phyloP scores from a whole-genome alignment of 1,140 invertebrate genomes.

The Atta colombica region DNA sequence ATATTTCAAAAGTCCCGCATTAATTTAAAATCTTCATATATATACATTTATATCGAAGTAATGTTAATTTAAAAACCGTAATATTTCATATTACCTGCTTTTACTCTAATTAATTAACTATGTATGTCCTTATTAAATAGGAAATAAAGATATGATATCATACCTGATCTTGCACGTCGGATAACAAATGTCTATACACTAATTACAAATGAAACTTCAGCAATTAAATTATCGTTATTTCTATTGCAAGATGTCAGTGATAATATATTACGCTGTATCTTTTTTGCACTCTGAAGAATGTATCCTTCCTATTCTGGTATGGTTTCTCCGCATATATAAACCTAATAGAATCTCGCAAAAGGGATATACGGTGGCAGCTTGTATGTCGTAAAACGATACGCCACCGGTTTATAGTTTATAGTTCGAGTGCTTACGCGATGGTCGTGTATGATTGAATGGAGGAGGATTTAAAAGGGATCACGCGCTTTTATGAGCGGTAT shows the following conservation, averaged over 20 bases:
- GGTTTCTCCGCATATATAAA: conserved; percentile 67
- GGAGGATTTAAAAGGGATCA: conserved; percentile 83
- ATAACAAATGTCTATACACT: conserved; percentile 19
- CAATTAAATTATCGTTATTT: conserved; percentile 48
- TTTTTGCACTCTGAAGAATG: neutral
- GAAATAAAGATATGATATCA: conserved; percentile 21
- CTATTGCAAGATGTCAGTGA: conserved; percentile 27
- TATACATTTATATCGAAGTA: no score
- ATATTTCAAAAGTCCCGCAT: no score
- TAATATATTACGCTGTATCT: neutral
- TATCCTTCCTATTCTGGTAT: conserved; percentile 22
- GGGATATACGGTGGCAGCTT: conserved; percentile 72
- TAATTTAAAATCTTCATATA: no score
- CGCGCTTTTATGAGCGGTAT: conserved; percentile 80
- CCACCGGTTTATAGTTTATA: conserved; percentile 83
- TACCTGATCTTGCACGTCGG: neutral
- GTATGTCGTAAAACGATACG: conserved; percentile 84
- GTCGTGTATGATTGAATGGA: conserved; percentile 75
- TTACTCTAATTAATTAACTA: conserved; percentile 8
- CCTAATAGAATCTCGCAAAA: conserved; percentile 78
- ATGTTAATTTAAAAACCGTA: no score
- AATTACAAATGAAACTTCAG: conserved; percentile 21
- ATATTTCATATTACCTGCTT: no score
- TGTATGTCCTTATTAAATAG: neutral
- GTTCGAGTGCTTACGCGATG: conserved; percentile 72